phyloP scores from a whole-genome alignment of 2,888 invertebrate species.

The Tiliacea citrago region DNA sequence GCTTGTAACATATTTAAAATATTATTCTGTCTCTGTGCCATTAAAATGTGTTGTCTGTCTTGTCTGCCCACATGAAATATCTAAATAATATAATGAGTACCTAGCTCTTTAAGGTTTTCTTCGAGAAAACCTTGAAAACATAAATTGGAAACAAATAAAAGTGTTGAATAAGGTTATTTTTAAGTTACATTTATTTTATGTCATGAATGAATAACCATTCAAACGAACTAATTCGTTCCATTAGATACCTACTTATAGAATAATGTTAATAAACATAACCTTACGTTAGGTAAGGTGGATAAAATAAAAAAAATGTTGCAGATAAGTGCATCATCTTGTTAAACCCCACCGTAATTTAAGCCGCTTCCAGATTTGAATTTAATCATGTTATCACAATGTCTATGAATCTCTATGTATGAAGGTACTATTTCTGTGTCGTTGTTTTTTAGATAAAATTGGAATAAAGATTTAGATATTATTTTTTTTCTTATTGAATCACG shows the following conservation, averaged over 20 bases:
- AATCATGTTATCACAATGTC: neutral
- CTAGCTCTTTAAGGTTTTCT: too few species aligned
- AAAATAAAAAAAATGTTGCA: too few species aligned
- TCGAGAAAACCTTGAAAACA: too few species aligned
- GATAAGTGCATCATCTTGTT: neutral
- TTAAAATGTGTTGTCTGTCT: too few species aligned
- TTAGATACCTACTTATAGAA: neutral
- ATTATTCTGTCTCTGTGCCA: too few species aligned
- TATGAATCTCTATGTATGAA: constrained; percentile 3
- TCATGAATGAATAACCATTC: neutral
- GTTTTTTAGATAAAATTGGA: neutral
- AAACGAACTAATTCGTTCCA: constrained; percentile 22
- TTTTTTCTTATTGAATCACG: neutral
- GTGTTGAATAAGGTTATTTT: neutral
- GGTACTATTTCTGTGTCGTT: constrained; percentile 3
- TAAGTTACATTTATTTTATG: neutral
- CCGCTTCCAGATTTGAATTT: constrained; percentile 18
- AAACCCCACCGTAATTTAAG: neutral
- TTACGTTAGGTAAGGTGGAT: too few species aligned
- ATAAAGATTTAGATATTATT: neutral
- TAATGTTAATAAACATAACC: constrained; percentile 1
- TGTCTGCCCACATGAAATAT: neutral
- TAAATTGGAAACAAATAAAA: neutral
- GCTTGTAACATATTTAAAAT: too few species aligned
- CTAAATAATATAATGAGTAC: neutral